Base-by-base conservation (phyloP, 2,113 vertebrate genomes). In the Tenrec ecaudatus region DNA sequence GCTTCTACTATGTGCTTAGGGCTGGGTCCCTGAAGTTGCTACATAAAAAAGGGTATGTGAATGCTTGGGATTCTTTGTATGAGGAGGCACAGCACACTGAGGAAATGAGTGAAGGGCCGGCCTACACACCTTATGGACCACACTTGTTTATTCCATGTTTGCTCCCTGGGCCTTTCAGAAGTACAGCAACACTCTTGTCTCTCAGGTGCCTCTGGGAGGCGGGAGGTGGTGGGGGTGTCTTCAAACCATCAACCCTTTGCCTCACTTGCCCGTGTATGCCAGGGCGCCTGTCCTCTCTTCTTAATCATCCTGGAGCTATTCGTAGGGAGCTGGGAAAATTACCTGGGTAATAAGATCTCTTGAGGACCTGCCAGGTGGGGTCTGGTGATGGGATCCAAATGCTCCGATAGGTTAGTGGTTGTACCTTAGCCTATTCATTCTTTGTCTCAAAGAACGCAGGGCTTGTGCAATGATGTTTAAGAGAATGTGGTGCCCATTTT, bases 361-460 rank as follows among this genome's bases (percentile, higher is more conserved):
- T 94, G 81, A 90, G 58, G 12, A 57, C 58, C 33, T 69, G 38
- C 79, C 43, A 53, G 80, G 20, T 22, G 83, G 57, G 53, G 40
- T 95, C 90, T 92, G 83, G 82, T 93, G 83, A 89, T 80, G 86
- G 33, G 76, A 81, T 84, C 88, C 53, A 89, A 95, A 84, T 77
- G 86, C 91, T 78, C 23, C 68, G 82, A 73, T 69, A 53, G 27
- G 58, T 86, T 82, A 78, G 0, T 71, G 71, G 77, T 64, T 94
- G 33, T 60, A 29, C 94, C 89, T 90, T 3, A 92, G 57, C n/a
- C 77, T 66, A 33, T 11, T 96, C 47, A 64, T 97, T 95, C 91
- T 93, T 89, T 95, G 86, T 69, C 96, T 96, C 53, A 27, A 94
- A 94, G 96, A 90, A 73, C 88, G 0, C 33, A 69, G 86, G 76